Evolutionary conservation across 1,140 invertebrate genomes (phyloP), one percentile per base, ranked within the genome.

Genomic region (Grapholita molesta): DNA sequence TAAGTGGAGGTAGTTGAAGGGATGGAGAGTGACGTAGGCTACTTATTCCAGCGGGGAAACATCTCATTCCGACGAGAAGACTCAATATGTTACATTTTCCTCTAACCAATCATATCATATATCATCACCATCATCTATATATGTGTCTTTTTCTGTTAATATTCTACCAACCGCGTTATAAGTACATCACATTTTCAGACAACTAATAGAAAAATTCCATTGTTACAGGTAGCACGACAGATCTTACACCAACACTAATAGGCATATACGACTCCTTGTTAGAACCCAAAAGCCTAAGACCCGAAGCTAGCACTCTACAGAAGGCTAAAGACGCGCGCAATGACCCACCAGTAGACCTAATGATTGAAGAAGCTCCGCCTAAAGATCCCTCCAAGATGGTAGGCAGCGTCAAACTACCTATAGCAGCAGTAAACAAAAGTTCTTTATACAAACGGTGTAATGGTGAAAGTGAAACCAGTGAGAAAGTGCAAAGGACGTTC

Each of bases 171-270:
- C n/a, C n/a, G n/a, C n/a, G n/a, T n/a, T n/a, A n/a, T n/a, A n/a
- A n/a, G n/a, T n/a, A n/a, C n/a, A n/a, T n/a, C n/a, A n/a, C n/a
- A n/a, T n/a, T n/a, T n/a, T n/a, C n/a, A n/a, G n/a, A n/a, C 25
- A 6, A n/a, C 12, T 57, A 57, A 25, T 57, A 5, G 11, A 12
- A 2, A 3, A 6, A 11, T 52, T 70, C 70, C 77, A 21, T 88
- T 81, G 76, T 92, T 91, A 18, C 91, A 94, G 93, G 93, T 84
- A 94, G 93, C 78, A 93, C 92, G 77, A 93, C 93, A 52, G 93
- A 94, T 74, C 80, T 94, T 66, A 92, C 93, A 69, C 93, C 93
- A 25, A 93, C 93, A 52, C 84, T 94, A 28, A 90, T 94, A 70
- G 93, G 93, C 9, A 93, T 94, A 69, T 94, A 94, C 70, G 93